Evolutionary conservation across 2,888 invertebrate species (phyloP).

Genomic region (Yponomeuta sedellus): DNA sequence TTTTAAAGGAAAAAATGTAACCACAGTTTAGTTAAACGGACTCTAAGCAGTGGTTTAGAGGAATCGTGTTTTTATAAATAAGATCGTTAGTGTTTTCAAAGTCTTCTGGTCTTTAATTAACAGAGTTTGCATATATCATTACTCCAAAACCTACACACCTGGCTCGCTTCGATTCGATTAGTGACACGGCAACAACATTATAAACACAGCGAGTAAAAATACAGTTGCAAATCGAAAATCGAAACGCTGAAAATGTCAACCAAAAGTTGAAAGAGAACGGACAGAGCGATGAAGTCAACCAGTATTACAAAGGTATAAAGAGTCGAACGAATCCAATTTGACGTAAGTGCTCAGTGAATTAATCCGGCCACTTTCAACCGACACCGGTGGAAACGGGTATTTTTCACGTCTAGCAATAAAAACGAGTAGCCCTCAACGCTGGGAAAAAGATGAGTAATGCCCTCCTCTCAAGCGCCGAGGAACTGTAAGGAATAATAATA

Average conservation of each 20-base stretch:
- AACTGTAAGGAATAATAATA: slow-evolving; percentile 68
- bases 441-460: slow-evolving; percentile 72
- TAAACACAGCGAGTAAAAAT: no score
- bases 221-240: no score
- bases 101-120: no score
- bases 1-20: no score
- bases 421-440: slow-evolving; percentile 55
- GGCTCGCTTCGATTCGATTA: no score
- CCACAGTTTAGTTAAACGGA: no score
- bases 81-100: no score
- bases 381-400: slow-evolving; percentile 69
- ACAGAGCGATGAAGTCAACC: slow-evolving; percentile 24
- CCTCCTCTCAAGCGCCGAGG: slow-evolving; percentile 44
- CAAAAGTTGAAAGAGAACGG: neutral
- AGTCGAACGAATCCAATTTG: slow-evolving; percentile 70
- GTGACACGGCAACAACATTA: no score
- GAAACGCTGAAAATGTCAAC: neutral
- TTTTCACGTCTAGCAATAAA: slow-evolving; percentile 75
- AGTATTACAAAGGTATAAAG: slow-evolving; percentile 62
- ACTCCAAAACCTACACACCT: no score
- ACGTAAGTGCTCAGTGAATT: slow-evolving; percentile 75
- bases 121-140: no score
- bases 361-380: slow-evolving; percentile 67
- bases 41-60: no score
- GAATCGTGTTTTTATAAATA: no score